Conservation (phyloP, 2,888 invertebrate species). For the Polyploca ridens region DNA sequence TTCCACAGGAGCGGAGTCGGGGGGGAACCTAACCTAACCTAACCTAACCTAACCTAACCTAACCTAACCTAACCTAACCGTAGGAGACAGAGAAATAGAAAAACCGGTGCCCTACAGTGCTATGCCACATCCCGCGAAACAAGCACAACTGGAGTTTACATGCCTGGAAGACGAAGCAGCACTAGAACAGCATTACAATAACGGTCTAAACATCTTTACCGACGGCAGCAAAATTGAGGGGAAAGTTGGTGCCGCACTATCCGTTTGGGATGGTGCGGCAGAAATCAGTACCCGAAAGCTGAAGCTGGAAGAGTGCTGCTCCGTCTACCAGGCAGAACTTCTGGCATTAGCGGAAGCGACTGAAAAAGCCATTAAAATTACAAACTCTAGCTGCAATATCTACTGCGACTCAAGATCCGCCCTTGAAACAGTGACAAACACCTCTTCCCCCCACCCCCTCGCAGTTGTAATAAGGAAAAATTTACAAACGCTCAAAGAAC, state of each 20-base stretch:
- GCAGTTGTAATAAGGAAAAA: too few species aligned
- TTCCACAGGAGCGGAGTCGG: too few species aligned
- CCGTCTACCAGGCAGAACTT: slow-evolving; percentile 29
- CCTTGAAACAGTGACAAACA: neutral
- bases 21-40: too few species aligned
- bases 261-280: slow-evolving; percentile 21
- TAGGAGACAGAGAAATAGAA: too few species aligned
- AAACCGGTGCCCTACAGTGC: slow-evolving; percentile 3
- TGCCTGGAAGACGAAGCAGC: neutral
- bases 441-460: neutral
- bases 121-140: slow-evolving; percentile 17
- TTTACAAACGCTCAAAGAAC: too few species aligned
- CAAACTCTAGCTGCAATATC: neutral
- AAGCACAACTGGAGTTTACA: too few species aligned
- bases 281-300: slow-evolving; percentile 15
- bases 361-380: neutral
- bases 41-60: too few species aligned
- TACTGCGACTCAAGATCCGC: slow-evolving; percentile 26
- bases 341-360: slow-evolving; percentile 9
- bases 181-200: slow-evolving; percentile 10
- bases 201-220: slow-evolving; percentile 19
- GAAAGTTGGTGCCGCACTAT: slow-evolving; percentile 25
- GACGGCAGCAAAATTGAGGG: slow-evolving; percentile 30
- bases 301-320: slow-evolving; percentile 12
- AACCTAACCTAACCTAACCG: too few species aligned